Conservation (phyloP, 2,888 invertebrate species). For the Anthrax anthrax region DNA sequence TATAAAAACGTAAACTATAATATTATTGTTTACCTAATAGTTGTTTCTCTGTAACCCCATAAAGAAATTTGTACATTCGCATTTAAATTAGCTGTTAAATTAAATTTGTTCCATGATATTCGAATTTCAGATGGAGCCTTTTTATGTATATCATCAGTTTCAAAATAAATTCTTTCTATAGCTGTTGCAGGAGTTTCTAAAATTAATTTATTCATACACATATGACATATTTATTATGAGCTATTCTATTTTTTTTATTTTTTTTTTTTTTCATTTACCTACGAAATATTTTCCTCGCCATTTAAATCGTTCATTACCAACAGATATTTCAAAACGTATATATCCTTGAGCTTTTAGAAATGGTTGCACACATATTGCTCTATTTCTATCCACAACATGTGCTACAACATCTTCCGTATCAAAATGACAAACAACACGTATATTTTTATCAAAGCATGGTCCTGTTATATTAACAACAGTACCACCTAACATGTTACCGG, state of each 20-base stretch:
- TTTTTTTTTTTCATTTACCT: conserved; percentile 43
- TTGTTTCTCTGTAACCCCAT: conserved; percentile 81
- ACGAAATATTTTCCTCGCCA: conserved; percentile 87
- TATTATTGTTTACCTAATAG: conserved; percentile 37
- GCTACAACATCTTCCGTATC: conserved; percentile 68
- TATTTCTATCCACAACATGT: conserved; percentile 60
- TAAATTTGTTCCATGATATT: conserved; percentile 72
- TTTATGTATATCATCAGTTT: conserved; percentile 55
- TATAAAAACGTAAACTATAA: too few relatives aligned
- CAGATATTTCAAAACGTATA: conserved; percentile 70
- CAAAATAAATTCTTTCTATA: conserved; percentile 71
- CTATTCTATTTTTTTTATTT: background rate
- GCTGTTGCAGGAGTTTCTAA: conserved; percentile 80
- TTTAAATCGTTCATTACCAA: conserved; percentile 67
- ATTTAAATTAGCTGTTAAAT: conserved; percentile 67
- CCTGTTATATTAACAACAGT: conserved; percentile 93
- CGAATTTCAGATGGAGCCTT: conserved; percentile 57
- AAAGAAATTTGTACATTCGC: conserved; percentile 67
- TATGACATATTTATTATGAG: background rate
- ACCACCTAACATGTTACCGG: conserved; percentile 95
- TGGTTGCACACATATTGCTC: conserved; percentile 83
- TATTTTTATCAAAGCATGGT: conserved; percentile 69
- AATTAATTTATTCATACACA: background rate
- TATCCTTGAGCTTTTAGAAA: conserved; percentile 76
- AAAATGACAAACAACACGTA: conserved; percentile 70